These are phyloP conservation scores for Troides oblongomaculatus DNA, from an alignment of 2,888 invertebrate species.

Conservation along the genomic window DNA sequence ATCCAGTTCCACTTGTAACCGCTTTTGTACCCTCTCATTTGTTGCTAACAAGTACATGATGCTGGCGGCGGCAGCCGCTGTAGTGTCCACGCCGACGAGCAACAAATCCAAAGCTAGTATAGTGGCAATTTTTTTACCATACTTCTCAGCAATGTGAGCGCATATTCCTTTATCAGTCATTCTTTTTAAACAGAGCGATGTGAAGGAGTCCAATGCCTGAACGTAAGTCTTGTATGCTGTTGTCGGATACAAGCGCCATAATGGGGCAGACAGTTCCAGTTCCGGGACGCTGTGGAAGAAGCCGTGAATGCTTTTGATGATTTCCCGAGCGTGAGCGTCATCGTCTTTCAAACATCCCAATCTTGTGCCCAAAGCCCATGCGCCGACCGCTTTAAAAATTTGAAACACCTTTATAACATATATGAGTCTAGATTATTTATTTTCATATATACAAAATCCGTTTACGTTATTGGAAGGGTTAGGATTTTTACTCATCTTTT, in stretches of 20 bases:
- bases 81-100: conserved; percentile 90
- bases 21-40: conserved; percentile 84
- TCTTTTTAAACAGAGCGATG: conserved; percentile 77
- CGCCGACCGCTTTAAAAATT: conserved; percentile 84
- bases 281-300: conserved; percentile 89
- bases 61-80: conserved; percentile 87
- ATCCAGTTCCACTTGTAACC: conserved; percentile 82
- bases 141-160: conserved; percentile 61
- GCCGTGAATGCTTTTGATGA: conserved; percentile 87
- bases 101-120: conserved; percentile 88
- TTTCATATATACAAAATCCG: too few species aligned
- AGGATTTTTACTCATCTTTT: too few species aligned
- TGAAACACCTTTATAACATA: neutral
- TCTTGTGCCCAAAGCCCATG: conserved; percentile 89
- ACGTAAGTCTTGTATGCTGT: conserved; percentile 86
- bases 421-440: too few species aligned
- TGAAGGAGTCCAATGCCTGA: conserved; percentile 85
- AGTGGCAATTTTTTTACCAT: conserved; percentile 77
- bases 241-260: conserved; percentile 87
- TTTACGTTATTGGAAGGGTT: too few species aligned
- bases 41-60: conserved; percentile 87
- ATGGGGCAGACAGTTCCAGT: conserved; percentile 86
- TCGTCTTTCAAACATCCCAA: conserved; percentile 86
- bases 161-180: conserved; percentile 70
- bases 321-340: conserved; percentile 86